These are phyloP conservation scores for Theocolax elegans DNA, from an alignment of 1,140 invertebrate genomes.

Conservation along the genomic window DNA sequence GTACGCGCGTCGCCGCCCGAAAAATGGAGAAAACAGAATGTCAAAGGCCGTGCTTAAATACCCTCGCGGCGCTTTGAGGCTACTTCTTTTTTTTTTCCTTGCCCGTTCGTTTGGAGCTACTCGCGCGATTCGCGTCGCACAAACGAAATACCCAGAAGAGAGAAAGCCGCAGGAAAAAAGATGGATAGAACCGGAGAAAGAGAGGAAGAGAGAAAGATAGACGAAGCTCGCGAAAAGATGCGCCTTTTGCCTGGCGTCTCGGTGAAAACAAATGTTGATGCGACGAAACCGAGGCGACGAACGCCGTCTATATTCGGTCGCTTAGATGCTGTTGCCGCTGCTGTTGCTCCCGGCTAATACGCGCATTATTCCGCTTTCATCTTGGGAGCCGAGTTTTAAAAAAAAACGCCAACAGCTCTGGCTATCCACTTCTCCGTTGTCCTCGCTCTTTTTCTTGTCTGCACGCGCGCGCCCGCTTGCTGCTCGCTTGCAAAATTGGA, in stretches of 20 bases:
- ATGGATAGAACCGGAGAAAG: background rate
- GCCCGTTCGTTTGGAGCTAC: background rate
- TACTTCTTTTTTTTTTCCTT: slow-evolving; percentile 3
- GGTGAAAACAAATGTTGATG: slow-evolving; percentile 16
- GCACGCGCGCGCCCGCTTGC: background rate
- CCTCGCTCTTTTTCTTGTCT: too few relatives aligned
- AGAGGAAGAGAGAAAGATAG: background rate
- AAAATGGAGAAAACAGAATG: slow-evolving; percentile 22
- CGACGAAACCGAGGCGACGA: slow-evolving; percentile 1
- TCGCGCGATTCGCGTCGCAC: too few relatives aligned
- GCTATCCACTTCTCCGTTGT: too few relatives aligned
- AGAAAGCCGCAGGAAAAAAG: background rate
- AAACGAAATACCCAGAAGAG: slow-evolving; percentile 29
- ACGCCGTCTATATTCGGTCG: slow-evolving; percentile 14
- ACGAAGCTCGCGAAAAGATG: slow-evolving; percentile 7
- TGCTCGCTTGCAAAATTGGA: too few relatives aligned
- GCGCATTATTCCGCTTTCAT: slow-evolving; percentile 34
- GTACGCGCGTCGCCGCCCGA: background rate
- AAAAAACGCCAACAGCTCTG: too few relatives aligned
- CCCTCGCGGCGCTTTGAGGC: slow-evolving; percentile 6
- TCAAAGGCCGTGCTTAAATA: slow-evolving; percentile 34
- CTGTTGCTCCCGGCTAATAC: slow-evolving; percentile 10
- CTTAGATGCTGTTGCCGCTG: background rate
- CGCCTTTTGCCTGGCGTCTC: background rate
- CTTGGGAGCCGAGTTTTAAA: background rate